phyloP scores from a whole-genome alignment of 2,888 invertebrate genomes.

The Apamea sordens region DNA sequence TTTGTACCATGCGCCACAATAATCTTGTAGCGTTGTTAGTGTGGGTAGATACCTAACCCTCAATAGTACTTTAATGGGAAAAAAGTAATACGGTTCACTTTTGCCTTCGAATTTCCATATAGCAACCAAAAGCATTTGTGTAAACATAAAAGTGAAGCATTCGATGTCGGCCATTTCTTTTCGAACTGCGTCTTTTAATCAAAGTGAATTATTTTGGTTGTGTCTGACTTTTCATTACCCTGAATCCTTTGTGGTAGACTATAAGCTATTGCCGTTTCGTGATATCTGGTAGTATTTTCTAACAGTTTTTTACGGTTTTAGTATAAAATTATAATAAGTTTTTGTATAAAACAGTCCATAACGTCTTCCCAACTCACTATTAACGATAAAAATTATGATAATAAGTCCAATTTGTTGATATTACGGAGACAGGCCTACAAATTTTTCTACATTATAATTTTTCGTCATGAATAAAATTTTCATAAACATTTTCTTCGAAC shows the following conservation, averaged over 20 bases:
- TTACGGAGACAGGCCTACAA: conserved; percentile 19
- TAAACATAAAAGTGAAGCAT: not conserved
- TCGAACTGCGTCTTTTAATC: not conserved
- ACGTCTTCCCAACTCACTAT: conserved; percentile 14
- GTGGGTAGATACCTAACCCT: too few species aligned
- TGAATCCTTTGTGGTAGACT: not conserved
- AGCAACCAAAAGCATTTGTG: not conserved
- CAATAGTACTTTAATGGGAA: not conserved
- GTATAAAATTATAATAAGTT: conserved; percentile 1
- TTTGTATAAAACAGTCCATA: not conserved
- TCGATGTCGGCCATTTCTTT: not conserved
- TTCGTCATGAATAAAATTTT: conserved; percentile 43
- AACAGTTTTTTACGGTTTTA: not conserved
- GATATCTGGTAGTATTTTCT: not conserved
- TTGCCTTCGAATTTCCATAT: not conserved
- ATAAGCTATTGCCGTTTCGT: not conserved
- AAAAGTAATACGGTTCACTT: not conserved
- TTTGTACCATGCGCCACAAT: too few species aligned
- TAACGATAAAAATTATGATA: conserved; percentile 41
- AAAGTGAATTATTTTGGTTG: not conserved
- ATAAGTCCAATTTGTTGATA: conserved; percentile 44
- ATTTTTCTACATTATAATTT: conserved; percentile 19
- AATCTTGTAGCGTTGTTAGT: too few species aligned
- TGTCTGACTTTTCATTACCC: not conserved
- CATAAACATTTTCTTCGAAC: conserved; percentile 19